Evolutionary conservation across 1,140 invertebrate species (phyloP), one percentile per base, ranked within the genome.

Genomic region (Zaprionus taronus): DNA sequence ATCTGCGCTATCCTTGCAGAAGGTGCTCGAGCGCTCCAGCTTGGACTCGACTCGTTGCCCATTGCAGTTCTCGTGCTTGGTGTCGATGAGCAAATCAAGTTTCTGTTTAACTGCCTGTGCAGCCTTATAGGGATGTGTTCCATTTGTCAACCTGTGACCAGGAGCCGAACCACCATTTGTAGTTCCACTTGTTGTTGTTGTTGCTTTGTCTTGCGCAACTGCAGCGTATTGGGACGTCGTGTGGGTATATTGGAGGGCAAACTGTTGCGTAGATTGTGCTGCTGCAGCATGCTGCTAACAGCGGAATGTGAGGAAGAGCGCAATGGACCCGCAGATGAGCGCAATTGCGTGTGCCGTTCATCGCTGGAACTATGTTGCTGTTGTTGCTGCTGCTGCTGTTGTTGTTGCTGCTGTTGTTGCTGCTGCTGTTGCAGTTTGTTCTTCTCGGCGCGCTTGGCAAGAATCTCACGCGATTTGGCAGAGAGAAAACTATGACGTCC

Each of bases 11-110:
- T 93, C 92, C 74, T 93, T 93, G 75, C 91, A 93, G 41, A 93
- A 93, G 7, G 92, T 93, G 72, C 91, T 93, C 4, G 92, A 93
- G 22, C 92, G 83, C 61, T 93, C 92, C 60, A 93, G 74, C 71
- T 93, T 93, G 11, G 87, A 89, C 60, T 92, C 91, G 3, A 91
- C 85, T 9, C 79, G 72, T 56, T 82, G 77, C 11, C 61, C 67
- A 65, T 62, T 63, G 63, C 55, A 22, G 14, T 34, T 17, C 44
- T 68, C 66, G 60, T 58, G 57, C 28, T 81, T 78, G n/a, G 76
- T 80, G 60, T 91, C 80, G 60, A 92, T 91, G 49, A 92, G 83
- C 66, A 91, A 77, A 70, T 92, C 90, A 64, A 92, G 73, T 63
- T 92, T 92, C 64, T 92, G 89, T 63, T 91, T 91, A 12, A 91